Percentiles rank a stretch among this genome's conserved stretches.
phyloP scores from a whole-genome alignment of 2,113 vertebrate genomes.

The Gallinago media region DNA sequence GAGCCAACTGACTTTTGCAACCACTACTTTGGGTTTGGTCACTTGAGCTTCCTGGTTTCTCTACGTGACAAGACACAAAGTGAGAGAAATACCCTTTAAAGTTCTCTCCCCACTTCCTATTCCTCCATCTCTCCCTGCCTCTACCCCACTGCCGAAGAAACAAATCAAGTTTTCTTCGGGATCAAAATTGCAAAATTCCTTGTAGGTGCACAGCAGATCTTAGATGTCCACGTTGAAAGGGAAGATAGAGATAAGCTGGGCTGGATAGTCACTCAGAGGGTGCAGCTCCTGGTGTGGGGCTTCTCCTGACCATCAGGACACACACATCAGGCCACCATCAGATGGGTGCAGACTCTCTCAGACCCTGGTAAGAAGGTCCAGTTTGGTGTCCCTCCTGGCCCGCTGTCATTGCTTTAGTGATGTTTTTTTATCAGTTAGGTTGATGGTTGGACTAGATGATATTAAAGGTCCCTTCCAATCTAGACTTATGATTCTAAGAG shows the following conservation, averaged over 20 bases:
- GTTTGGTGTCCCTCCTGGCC: accelerated
- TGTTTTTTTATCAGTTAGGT: too few species aligned
- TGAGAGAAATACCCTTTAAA: not conserved
- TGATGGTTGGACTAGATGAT: too few species aligned
- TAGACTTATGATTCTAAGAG: too few species aligned
- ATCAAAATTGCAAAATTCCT: not conserved
- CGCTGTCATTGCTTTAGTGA: too few species aligned
- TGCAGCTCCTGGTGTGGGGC: not conserved
- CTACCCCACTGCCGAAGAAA: not conserved
- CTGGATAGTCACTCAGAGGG: not conserved
- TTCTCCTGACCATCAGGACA: not conserved
- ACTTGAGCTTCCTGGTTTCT: not conserved
- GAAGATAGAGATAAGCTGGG: not conserved
- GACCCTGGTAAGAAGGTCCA: not conserved
- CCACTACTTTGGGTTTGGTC: not conserved
- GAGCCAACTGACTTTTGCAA: not conserved
- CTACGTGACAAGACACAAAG: not conserved
- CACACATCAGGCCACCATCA: accelerated
- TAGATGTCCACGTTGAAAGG: too few species aligned
- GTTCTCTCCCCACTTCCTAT: not conserved
- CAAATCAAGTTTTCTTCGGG: not conserved
- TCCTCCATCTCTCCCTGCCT: not conserved
- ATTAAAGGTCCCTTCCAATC: too few species aligned
- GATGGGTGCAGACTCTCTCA: not conserved
- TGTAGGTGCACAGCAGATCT: not conserved